Evolutionary conservation across 2,113 vertebrate species (phyloP).

Genomic region (Poeciliopsis prolifica): DNA sequence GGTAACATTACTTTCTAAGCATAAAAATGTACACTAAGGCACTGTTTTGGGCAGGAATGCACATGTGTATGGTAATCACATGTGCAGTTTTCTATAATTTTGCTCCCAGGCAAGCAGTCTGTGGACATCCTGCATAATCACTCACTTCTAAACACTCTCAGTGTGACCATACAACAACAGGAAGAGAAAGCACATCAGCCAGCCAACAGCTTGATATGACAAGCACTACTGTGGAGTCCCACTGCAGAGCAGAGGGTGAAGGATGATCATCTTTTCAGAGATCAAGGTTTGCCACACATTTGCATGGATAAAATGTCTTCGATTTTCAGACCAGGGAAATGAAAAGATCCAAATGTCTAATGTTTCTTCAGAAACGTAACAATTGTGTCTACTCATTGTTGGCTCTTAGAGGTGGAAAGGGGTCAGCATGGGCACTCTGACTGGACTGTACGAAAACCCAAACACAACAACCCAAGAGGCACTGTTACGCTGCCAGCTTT

Average conservation of each 20-base stretch:
- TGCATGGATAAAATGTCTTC: neutral
- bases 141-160: slow-evolving; percentile 18
- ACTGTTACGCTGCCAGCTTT: neutral
- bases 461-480: neutral
- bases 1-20: slow-evolving; percentile 22
- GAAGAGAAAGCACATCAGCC: slow-evolving; percentile 14
- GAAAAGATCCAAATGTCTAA: neutral
- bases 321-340: neutral
- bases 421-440: no score
- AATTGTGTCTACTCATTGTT: no score
- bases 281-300: slow-evolving; percentile 27
- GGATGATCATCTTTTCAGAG: neutral
- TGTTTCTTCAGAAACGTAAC: neutral
- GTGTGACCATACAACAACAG: slow-evolving; percentile 14
- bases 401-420: no score
- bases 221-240: slow-evolving; percentile 10
- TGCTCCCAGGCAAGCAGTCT: slow-evolving; percentile 40
- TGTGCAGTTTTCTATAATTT: slow-evolving; percentile 27
- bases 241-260: slow-evolving; percentile 2
- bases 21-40: slow-evolving; percentile 17
- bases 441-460: neutral
- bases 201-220: slow-evolving; percentile 23
- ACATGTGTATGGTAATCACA: slow-evolving; percentile 8
- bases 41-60: slow-evolving; percentile 14
- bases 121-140: slow-evolving; percentile 15